Conservation (phyloP, 2,113 vertebrate species). For the Carlito syrichta region DNA sequence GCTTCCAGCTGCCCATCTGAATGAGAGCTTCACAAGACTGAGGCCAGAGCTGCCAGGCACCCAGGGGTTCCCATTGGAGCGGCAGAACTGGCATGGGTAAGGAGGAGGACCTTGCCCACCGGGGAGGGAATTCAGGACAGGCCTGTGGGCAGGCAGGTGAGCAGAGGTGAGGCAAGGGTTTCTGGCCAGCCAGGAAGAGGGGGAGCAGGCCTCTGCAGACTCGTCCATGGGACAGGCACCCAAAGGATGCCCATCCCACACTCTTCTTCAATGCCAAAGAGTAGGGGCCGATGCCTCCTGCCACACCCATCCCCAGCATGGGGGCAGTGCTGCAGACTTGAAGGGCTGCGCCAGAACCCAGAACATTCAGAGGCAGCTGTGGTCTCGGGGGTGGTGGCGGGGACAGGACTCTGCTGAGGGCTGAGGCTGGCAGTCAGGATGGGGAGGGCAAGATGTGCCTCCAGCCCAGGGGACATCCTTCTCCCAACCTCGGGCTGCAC, state of each 20-base stretch:
- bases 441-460: not conserved
- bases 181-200: not conserved
- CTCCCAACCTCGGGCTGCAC: not conserved
- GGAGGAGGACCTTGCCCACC: not conserved
- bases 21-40: not conserved
- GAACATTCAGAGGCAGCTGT: not conserved
- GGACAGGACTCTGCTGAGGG: not conserved
- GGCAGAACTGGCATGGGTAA: accelerated
- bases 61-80: not conserved
- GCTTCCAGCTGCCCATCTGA: not conserved
- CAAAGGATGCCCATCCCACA: too few relatives aligned
- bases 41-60: not conserved
- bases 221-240: too few relatives aligned
- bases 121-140: not conserved
- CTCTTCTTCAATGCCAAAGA: not conserved
- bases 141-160: not conserved
- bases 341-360: not conserved
- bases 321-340: not conserved
- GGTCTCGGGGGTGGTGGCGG: too few relatives aligned
- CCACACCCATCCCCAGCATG: too few relatives aligned
- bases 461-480: not conserved
- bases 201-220: not conserved
- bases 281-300: not conserved
- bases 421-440: accelerated
- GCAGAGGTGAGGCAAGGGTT: not conserved